A percentile compares a stretch with the other conserved stretches of the same genome.
Evolutionary conservation across 2,113 vertebrate species (phyloP).

Genomic region (Dicerorhinus sumatrensis): DNA sequence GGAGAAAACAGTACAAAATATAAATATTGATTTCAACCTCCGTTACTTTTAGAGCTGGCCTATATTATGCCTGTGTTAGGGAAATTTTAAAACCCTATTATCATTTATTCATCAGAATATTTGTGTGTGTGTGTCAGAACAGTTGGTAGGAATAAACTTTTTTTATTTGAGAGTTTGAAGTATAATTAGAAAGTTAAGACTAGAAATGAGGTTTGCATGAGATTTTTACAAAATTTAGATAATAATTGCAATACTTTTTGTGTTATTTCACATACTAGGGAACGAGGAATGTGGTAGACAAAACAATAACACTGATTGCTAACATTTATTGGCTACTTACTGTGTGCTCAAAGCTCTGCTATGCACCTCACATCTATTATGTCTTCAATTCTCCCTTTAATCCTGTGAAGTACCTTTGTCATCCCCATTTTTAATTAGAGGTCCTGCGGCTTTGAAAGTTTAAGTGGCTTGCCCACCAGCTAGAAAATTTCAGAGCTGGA

Average conservation of each 20-base stretch:
- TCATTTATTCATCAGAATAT: constrained; percentile 58
- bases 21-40: constrained; percentile 43
- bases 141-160: constrained; percentile 52
- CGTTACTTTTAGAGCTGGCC: constrained; percentile 39
- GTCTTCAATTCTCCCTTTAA: not conserved
- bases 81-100: constrained; percentile 37
- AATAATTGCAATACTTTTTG: constrained; percentile 17
- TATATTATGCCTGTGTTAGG: not conserved
- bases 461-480: constrained; percentile 3
- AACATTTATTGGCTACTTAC: not conserved
- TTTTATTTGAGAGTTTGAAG: constrained; percentile 62
- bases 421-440: not conserved
- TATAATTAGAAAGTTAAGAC: constrained; percentile 63
- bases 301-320: constrained; percentile 24
- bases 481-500: not conserved
- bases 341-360: not conserved
- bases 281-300: constrained; percentile 33
- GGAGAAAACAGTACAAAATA: not conserved
- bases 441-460: not conserved
- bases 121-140: constrained; percentile 27
- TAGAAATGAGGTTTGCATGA: constrained; percentile 61
- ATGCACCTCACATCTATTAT: not conserved
- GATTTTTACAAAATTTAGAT: not conserved
- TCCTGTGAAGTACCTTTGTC: not conserved
- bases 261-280: constrained; percentile 49